phyloP scores from a whole-genome alignment of 2,113 vertebrate genomes.

The Ursus arctos region DNA sequence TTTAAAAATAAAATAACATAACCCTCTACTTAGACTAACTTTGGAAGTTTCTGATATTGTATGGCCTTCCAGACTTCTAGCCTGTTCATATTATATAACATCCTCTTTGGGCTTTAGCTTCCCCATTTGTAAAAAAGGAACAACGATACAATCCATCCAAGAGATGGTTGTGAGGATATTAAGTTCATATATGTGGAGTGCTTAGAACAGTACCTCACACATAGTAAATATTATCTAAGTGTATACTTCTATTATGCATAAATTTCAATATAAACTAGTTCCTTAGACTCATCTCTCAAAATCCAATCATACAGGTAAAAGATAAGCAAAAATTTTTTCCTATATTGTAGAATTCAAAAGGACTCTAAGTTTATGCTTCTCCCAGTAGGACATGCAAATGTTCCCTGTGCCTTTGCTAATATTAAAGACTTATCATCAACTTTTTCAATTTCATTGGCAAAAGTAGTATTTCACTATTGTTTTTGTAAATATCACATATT shows the following conservation, averaged over 20 bases:
- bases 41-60: neutral
- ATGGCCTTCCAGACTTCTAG: neutral
- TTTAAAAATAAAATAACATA: neutral
- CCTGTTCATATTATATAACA: neutral
- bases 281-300: neutral
- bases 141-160: neutral
- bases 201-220: neutral
- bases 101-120: neutral
- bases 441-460: neutral
- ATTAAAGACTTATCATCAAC: neutral
- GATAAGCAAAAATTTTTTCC: neutral
- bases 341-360: neutral
- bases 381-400: neutral
- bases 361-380: neutral
- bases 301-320: neutral
- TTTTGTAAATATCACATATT: neutral
- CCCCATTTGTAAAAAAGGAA: neutral
- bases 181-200: neutral
- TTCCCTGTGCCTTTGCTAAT: neutral
- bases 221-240: neutral
- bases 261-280: neutral
- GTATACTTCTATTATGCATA: neutral
- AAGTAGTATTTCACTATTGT: neutral
- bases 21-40: neutral
- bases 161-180: neutral